Conservation (phyloP, 2,888 invertebrate genomes). For the Hirtodrosophila alboralis region DNA sequence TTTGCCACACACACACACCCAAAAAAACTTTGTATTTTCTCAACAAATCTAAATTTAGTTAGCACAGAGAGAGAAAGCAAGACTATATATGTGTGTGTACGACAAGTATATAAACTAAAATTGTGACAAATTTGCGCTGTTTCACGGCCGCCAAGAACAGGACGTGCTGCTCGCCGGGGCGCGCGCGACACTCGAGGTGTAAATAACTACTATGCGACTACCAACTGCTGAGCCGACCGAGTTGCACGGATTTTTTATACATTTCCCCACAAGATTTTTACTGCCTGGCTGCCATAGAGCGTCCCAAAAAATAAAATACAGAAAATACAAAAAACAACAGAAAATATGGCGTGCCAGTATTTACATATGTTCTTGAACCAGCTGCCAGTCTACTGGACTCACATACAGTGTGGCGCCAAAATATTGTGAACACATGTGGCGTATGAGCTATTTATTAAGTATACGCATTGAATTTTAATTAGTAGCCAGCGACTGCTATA, state of each 20-base stretch:
- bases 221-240: conserved; percentile 41
- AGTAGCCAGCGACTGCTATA: conserved; percentile 15
- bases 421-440: conserved; percentile 36
- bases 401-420: conserved; percentile 33
- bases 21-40: conserved; percentile 2
- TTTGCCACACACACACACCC: conserved; percentile 7
- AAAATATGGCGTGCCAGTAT: conserved; percentile 70
- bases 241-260: conserved; percentile 48
- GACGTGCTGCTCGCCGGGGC: conserved; percentile 33
- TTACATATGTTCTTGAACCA: conserved; percentile 73
- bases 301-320: conserved; percentile 39
- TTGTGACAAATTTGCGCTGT: conserved; percentile 35
- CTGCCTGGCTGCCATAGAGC: conserved; percentile 19
- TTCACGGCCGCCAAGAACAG: conserved; percentile 37
- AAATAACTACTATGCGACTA: conserved; percentile 51
- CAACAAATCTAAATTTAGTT: too few species aligned
- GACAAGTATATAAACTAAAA: conserved; percentile 31
- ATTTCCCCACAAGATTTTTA: conserved; percentile 41
- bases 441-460: conserved; percentile 29
- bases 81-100: too few species aligned
- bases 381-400: conserved; percentile 21
- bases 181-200: conserved; percentile 65
- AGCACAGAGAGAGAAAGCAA: too few species aligned
- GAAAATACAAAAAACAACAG: conserved; percentile 20
- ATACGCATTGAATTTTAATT: conserved; percentile 43